These are phyloP conservation scores for Leuciscus idus DNA, from an alignment of 2,113 vertebrate genomes.

Conservation along the genomic window DNA sequence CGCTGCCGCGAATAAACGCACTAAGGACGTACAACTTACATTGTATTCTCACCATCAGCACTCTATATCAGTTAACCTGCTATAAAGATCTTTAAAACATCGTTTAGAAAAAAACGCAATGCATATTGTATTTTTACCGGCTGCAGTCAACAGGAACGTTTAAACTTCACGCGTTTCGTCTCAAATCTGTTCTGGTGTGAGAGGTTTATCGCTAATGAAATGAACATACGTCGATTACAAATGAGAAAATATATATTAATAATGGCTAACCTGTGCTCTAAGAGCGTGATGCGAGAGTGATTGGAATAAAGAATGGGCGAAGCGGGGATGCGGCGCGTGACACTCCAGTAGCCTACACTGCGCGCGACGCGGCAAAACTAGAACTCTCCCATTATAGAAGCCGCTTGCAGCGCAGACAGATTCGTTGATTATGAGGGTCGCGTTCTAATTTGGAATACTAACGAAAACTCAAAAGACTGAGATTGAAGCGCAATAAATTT, in stretches of 20 bases:
- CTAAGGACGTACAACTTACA: background rate
- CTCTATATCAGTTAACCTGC: background rate
- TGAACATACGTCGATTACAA: background rate
- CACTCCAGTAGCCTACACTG: background rate
- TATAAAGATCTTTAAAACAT: background rate
- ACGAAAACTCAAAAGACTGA: background rate
- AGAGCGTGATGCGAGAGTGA: background rate
- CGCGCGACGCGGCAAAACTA: background rate
- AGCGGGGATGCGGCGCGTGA: background rate
- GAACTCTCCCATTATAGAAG: background rate
- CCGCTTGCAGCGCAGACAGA: background rate
- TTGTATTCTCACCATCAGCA: background rate
- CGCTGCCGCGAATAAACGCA: conserved; percentile 8
- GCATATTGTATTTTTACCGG: background rate
- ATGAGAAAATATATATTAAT: background rate
- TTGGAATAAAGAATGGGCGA: conserved; percentile 22
- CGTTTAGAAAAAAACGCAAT: conserved; percentile 12
- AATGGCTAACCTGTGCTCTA: background rate
- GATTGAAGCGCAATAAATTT: background rate
- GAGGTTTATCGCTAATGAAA: background rate
- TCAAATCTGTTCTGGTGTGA: background rate
- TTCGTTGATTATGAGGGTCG: background rate
- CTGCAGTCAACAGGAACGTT: conserved; percentile 11
- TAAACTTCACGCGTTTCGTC: conserved; percentile 23
- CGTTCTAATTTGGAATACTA: conserved; percentile 21